phyloP scores from a whole-genome alignment of 2,797 vertebrate genomes.

The Ptychobarbus kaznakovi region DNA sequence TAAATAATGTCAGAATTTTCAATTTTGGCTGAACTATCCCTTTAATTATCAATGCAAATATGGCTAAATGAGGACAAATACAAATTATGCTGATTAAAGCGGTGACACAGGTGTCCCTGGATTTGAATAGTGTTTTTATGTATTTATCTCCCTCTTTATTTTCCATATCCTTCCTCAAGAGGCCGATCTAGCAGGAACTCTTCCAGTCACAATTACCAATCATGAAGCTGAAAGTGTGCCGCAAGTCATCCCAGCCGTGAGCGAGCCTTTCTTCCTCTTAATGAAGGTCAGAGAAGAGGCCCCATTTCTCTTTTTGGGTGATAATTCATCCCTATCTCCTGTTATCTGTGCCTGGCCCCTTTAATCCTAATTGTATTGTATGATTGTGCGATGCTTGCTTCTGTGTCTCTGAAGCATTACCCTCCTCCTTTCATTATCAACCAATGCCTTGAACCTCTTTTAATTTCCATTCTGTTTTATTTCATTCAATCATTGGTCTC shows the following conservation, averaged over 20 bases:
- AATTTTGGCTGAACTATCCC: not conserved
- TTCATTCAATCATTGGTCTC: slow-evolving; percentile 67
- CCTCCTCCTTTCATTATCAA: slow-evolving; percentile 80
- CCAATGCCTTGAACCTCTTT: slow-evolving; percentile 78
- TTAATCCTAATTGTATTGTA: slow-evolving; percentile 90
- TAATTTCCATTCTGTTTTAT: slow-evolving; percentile 70
- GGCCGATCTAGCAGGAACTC: slow-evolving; percentile 66
- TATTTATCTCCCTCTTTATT: slow-evolving; percentile 26
- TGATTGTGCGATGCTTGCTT: slow-evolving; percentile 81
- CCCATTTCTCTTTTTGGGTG: slow-evolving; percentile 80
- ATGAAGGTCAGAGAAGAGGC: slow-evolving; percentile 85
- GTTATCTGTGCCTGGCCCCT: slow-evolving; percentile 82
- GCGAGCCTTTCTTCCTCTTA: slow-evolving; percentile 75
- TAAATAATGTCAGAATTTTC: not conserved
- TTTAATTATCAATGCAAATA: not conserved
- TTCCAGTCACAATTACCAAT: slow-evolving; percentile 65
- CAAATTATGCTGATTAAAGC: not conserved
- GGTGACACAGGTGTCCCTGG: not conserved
- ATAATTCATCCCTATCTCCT: slow-evolving; percentile 86
- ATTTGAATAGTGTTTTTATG: slow-evolving; percentile 9
- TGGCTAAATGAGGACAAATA: not conserved
- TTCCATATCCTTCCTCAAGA: slow-evolving; percentile 56
- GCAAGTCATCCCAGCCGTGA: slow-evolving; percentile 69
- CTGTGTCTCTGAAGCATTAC: slow-evolving; percentile 78
- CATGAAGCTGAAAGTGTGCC: slow-evolving; percentile 70